A percentile compares a stretch with the other conserved stretches of the same genome.
Evolutionary conservation across 2,888 invertebrate genomes (phyloP).

Genomic region (Colletes collaris): DNA sequence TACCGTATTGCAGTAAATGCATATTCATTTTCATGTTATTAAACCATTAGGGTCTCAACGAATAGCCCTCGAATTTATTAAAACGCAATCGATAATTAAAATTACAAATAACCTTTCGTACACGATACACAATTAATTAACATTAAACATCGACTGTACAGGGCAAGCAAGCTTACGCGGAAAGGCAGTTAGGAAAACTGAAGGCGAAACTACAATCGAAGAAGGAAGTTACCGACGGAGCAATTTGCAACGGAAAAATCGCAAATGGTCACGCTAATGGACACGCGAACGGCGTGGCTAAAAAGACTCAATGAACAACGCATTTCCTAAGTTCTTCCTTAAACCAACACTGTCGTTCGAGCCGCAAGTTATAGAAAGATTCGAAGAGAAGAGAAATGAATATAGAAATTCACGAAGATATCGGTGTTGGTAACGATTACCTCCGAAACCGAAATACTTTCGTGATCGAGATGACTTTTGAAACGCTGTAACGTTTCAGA

Average conservation of each 20-base stretch:
- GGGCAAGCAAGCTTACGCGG: conserved; percentile 80
- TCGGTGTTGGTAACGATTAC: conserved; percentile 9
- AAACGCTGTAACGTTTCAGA: neutral
- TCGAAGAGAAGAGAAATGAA: no score
- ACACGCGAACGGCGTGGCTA: conserved; percentile 74
- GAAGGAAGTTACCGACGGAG: conserved; percentile 23
- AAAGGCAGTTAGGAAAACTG: conserved; percentile 69
- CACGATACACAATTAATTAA: neutral
- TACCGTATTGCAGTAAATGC: no score
- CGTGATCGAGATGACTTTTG: neutral
- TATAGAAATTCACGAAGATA: conserved; percentile 1
- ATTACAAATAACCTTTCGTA: neutral
- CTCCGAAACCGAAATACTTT: neutral
- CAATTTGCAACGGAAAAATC: conserved; percentile 59
- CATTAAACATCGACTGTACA: conserved; percentile 43
- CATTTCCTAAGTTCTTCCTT: conserved; percentile 15
- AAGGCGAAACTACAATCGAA: conserved; percentile 45
- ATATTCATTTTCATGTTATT: no score
- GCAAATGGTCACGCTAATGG: conserved; percentile 76
- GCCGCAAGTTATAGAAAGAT: neutral
- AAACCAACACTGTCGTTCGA: conserved; percentile 3
- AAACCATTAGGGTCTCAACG: no score
- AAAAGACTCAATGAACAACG: conserved; percentile 75
- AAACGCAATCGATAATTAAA: neutral
- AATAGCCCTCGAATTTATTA: no score